Evolutionary conservation across 23 tunicate species (phyloP).

Genomic region (Halocynthia roretzi): DNA sequence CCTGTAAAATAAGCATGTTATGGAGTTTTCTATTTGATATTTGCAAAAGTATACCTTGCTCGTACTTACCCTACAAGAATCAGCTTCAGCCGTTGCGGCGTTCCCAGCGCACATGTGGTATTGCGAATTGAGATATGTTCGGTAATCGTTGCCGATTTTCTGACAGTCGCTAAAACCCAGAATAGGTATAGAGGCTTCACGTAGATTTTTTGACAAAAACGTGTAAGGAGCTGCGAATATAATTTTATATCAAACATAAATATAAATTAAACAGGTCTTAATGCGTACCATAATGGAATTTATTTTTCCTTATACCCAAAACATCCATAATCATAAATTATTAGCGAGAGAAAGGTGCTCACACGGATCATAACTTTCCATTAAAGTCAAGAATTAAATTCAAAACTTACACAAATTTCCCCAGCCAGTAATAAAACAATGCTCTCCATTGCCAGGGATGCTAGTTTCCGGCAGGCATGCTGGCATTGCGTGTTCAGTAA

Average conservation of each 20-base stretch:
- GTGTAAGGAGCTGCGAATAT: constrained; percentile 1
- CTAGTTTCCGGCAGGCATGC: constrained; percentile 51
- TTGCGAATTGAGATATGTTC: constrained; percentile 4
- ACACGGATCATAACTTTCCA: too few relatives aligned
- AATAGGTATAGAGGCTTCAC: constrained; percentile 51
- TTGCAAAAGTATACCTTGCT: too few relatives aligned
- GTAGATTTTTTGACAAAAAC: constrained; percentile 13
- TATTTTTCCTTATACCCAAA: too few relatives aligned
- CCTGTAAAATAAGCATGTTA: constrained; percentile 20
- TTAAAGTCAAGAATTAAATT: too few relatives aligned
- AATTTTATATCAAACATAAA: not conserved
- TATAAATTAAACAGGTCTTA: not conserved
- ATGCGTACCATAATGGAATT: not conserved
- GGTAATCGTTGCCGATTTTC: constrained; percentile 27
- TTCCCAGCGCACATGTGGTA: constrained; percentile 95
- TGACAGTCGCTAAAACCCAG: constrained; percentile 41
- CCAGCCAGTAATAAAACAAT: constrained; percentile 90
- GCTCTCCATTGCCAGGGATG: constrained; percentile 23
- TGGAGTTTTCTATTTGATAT: too few relatives aligned
- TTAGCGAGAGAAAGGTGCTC: too few relatives aligned
- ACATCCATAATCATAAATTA: too few relatives aligned
- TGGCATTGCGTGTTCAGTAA: constrained; percentile 31
- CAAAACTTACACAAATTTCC: constrained; percentile 50
- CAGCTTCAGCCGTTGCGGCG: constrained; percentile 21
- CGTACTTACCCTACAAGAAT: constrained; percentile 40